These are phyloP conservation scores for Neoaliturus tenellus DNA, from an alignment of 2,888 invertebrate species.

Conservation along the genomic window DNA sequence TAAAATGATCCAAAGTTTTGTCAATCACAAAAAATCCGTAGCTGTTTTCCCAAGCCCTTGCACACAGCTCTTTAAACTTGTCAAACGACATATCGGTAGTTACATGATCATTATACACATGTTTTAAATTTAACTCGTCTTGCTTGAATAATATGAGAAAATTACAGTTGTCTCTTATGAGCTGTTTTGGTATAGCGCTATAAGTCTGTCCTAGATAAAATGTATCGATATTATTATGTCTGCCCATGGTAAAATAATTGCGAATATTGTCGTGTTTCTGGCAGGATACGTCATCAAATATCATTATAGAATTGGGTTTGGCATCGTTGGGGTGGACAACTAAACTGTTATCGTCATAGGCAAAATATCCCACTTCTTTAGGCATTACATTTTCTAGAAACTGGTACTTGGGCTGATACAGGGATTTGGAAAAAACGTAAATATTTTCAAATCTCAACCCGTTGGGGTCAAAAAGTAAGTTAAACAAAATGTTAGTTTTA, in stretches of 20 bases:
- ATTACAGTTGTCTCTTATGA: constrained; percentile 70
- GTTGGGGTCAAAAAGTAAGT: constrained; percentile 44
- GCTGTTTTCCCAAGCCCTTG: too few relatives aligned
- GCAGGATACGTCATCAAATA: constrained; percentile 52
- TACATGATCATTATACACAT: constrained; percentile 61
- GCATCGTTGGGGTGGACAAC: constrained; percentile 36
- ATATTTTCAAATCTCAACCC: constrained; percentile 54
- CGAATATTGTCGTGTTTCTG: constrained; percentile 51
- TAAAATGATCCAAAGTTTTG: too few relatives aligned
- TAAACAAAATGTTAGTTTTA: constrained; percentile 53
- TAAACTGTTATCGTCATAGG: constrained; percentile 19
- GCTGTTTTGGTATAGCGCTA: constrained; percentile 69
- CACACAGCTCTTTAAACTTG: constrained; percentile 68
- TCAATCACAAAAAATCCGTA: too few relatives aligned
- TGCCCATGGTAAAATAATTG: constrained; percentile 45
- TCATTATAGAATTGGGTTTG: constrained; percentile 46
- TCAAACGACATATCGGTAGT: constrained; percentile 57
- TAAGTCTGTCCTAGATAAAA: constrained; percentile 54
- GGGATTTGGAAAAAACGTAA: constrained; percentile 53
- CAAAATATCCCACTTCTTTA: constrained; percentile 30
- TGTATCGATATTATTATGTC: constrained; percentile 52
- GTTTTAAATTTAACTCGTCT: constrained; percentile 69
- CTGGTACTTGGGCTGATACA: constrained; percentile 51
- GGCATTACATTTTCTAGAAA: constrained; percentile 26
- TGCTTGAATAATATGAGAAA: constrained; percentile 70